These are phyloP conservation scores for Luperina testacea DNA, from an alignment of 2,888 invertebrate species.

Conservation along the genomic window DNA sequence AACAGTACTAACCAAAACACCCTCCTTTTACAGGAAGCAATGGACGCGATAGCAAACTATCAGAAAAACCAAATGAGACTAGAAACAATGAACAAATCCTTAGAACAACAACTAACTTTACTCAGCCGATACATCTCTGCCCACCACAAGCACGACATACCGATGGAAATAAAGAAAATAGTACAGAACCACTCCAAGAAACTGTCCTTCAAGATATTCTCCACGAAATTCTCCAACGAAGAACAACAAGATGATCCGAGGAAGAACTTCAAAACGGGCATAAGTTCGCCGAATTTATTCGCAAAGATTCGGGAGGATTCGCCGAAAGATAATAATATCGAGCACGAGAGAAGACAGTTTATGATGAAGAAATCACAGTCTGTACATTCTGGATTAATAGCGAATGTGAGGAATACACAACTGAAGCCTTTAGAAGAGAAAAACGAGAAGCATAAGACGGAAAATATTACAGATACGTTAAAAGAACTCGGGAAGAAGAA, in stretches of 20 bases:
- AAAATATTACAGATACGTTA: conserved; percentile 79
- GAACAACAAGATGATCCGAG: conserved; percentile 82
- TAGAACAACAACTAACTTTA: conserved; percentile 93
- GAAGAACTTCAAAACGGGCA: conserved; percentile 80
- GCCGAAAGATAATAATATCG: conserved; percentile 66
- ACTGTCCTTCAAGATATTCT: conserved; percentile 84
- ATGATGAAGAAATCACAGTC: conserved; percentile 87
- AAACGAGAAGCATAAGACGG: conserved; percentile 48
- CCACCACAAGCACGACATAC: conserved; percentile 92
- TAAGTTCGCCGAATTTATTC: conserved; percentile 86
- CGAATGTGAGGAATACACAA: conserved; percentile 79
- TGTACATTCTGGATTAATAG: conserved; percentile 84
- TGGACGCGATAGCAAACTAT: conserved; percentile 91
- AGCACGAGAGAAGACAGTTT: conserved; percentile 77
- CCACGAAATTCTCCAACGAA: conserved; percentile 81
- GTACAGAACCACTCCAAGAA: conserved; percentile 91
- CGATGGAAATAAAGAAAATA: conserved; percentile 93
- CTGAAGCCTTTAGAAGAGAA: conserved; percentile 89
- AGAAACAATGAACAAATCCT: conserved; percentile 93
- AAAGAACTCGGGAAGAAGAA: conserved; percentile 78
- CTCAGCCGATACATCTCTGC: conserved; percentile 93
- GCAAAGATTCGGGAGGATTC: conserved; percentile 80
- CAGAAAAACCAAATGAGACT: conserved; percentile 92
- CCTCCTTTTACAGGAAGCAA: conserved; percentile 88
- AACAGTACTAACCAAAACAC: conserved; percentile 3